phyloP scores from a whole-genome alignment of 2,113 vertebrate genomes.

The Cebidichthys violaceus region DNA sequence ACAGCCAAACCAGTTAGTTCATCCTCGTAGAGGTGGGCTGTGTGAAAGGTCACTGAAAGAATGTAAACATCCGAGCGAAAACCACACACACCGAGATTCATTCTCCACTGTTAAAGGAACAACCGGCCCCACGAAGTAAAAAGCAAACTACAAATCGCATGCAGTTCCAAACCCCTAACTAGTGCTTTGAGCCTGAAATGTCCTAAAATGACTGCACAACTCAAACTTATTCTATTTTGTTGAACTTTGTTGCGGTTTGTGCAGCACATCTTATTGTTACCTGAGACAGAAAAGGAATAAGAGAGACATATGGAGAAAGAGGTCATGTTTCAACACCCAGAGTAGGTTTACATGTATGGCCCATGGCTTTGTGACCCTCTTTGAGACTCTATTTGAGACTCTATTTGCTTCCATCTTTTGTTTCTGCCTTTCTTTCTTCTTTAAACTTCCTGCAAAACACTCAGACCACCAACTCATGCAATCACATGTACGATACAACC shows the following conservation, averaged over 20 bases:
- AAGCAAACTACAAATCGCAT: not conserved
- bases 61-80: conserved; percentile 58
- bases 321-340: conserved; percentile 52
- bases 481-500: not conserved
- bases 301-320: conserved; percentile 10
- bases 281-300: not conserved
- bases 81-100: conserved; percentile 4
- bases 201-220: not conserved
- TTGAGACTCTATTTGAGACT: conserved; percentile 48
- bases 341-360: conserved; percentile 48
- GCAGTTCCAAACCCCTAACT: not conserved
- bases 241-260: not conserved
- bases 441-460: conserved; percentile 56
- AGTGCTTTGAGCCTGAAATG: not conserved
- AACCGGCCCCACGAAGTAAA: not conserved
- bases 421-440: conserved; percentile 54
- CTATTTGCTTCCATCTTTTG: conserved; percentile 57
- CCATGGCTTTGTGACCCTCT: conserved; percentile 54
- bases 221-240: not conserved
- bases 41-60: conserved; percentile 61
- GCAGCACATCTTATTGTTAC: not conserved
- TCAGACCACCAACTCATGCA: conserved; percentile 5
- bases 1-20: conserved; percentile 20
- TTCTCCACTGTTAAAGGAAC: conserved; percentile 30
- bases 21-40: not conserved